Evolutionary conservation across 2,113 vertebrate species (phyloP), one percentile per base, ranked within the genome.

Genomic region (Cynopterus brachyotis): DNA sequence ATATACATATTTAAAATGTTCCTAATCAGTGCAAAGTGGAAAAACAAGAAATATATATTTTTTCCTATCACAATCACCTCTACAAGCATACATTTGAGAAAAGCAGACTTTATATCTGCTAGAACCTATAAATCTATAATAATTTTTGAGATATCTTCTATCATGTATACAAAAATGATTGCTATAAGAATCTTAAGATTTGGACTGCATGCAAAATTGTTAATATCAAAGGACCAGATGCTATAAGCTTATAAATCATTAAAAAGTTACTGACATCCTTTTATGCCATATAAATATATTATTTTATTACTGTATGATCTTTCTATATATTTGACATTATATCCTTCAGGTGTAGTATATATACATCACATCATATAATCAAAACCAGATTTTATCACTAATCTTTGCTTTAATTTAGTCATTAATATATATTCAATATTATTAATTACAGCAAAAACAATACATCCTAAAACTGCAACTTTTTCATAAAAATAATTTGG

Each of bases 191-290:
- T 82, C 26, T n/a, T 28, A 45, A 89, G 40, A 83, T 83, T 32
- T 47, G 50, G 35, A 80, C 30, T 86, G 12, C 30, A 64, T 64
- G 35, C 55, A 62, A 66, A 87, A 45, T 64, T 64, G 32, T 80
- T 95, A 92, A 92, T 57, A 64, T 20, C 81, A 80, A 95, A 95
- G 55, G 42, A 91, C 55, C 89, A 91, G 73, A 72, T 80, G 64
- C 64, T 81, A 57, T 81, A 92, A 15, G 55, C 35, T 80, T 72
- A 80, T 37, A 55, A 86, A 86, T 91, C 42, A 12, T 62, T 55
- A 95, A 79, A 85, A 90, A 84, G 53, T 79, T 72, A 19, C 28
- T 82, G 55, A 84, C 30, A 80, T 62, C 16, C 42, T 64, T 86
- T 86, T 45, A 92, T 73, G 19, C 9, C 22, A 91, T 22, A 91